Evolutionary conservation across 2,797 vertebrate species (phyloP).

Genomic region (Lophotriccus pileatus): DNA sequence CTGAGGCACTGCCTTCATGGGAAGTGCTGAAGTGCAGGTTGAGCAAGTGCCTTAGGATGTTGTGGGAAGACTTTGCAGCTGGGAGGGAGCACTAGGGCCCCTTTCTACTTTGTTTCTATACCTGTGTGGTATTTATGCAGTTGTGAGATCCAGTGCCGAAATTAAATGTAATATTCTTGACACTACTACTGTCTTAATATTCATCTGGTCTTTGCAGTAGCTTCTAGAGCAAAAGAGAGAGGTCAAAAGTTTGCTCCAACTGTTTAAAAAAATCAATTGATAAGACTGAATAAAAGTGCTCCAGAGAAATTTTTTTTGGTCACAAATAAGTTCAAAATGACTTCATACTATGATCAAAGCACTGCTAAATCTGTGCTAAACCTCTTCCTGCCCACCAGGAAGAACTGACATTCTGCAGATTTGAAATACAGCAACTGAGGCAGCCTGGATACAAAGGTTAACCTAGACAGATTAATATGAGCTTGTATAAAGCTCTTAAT

Average conservation of each 20-base stretch:
- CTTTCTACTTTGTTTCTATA: not conserved
- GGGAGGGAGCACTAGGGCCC: not conserved
- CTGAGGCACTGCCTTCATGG: not conserved
- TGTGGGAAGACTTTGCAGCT: not conserved
- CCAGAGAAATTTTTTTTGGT: not conserved
- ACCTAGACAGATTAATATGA: constrained; percentile 55
- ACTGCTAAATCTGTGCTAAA: not conserved
- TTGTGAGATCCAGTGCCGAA: not conserved
- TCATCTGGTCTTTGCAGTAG: not conserved
- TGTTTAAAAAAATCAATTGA: not conserved
- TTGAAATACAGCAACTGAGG: constrained; percentile 31
- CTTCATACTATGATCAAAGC: constrained; percentile 31
- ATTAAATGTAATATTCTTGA: not conserved
- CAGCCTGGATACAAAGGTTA: constrained; percentile 41
- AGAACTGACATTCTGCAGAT: constrained; percentile 22
- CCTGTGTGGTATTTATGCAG: not conserved
- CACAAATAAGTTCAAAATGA: not conserved
- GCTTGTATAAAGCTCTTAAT: constrained; percentile 55
- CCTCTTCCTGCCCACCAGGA: constrained; percentile 31
- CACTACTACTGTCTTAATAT: not conserved
- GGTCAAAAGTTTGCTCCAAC: not conserved
- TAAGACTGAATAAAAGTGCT: not conserved
- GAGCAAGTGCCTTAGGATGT: not conserved
- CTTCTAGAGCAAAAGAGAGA: not conserved
- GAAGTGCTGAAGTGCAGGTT: not conserved